Conservation (phyloP, 2,113 vertebrate genomes). For the Podilymbus podiceps region DNA sequence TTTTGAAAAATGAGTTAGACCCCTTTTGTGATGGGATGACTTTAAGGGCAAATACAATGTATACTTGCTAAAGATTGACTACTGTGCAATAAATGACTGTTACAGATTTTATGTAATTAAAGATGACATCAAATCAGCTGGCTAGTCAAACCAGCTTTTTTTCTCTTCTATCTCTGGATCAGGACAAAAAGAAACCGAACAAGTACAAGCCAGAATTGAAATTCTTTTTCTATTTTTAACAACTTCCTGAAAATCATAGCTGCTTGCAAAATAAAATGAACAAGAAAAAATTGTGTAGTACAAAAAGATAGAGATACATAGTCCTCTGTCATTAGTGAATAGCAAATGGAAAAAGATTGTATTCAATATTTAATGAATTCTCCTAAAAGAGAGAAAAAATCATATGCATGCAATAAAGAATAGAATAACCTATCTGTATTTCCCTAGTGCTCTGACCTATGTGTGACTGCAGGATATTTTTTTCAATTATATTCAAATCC, state of each 20-base stretch:
- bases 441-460: background rate
- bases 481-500: constrained; percentile 10
- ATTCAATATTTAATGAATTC: background rate
- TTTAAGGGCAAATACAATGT: background rate
- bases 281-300: background rate
- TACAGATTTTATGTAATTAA: background rate
- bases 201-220: background rate
- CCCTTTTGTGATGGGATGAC: background rate
- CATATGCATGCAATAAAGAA: background rate
- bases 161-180: background rate
- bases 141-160: background rate
- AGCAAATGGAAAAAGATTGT: background rate
- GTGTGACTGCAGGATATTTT: background rate
- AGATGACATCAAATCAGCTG: background rate
- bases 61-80: background rate
- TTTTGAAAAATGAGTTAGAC: background rate
- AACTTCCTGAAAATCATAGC: background rate
- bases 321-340: background rate
- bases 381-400: background rate
- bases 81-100: background rate
- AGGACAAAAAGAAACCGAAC: background rate
- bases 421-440: background rate
- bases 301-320: background rate
- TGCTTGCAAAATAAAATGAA: background rate
- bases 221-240: background rate